Base-by-base conservation (phyloP, 2,113 vertebrate genomes). In the Paracyprichromis sp. region DNA sequence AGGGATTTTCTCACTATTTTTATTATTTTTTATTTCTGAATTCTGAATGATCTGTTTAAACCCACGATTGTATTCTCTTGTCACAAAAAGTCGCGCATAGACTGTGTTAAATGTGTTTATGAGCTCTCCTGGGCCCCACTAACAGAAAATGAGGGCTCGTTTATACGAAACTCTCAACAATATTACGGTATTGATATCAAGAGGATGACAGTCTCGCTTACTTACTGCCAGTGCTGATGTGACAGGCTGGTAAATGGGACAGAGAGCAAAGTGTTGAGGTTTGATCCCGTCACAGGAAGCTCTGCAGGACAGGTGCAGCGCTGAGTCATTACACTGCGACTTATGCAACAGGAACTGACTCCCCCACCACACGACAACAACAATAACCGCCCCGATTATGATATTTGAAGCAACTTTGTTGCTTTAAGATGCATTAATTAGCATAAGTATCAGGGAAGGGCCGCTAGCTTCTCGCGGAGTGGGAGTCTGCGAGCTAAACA, bases 281-380 rank as follows among this genome's bases (percentile, higher is more conserved):
- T 79, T 92, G 90, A 93, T 90, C 88, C 91, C 90, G 86, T 92
- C 86, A 87, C 50, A 88, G 84, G 83, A 84, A 38, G 91, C 92
- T 92, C 91, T 94, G 93, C 94, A 94, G 94, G 93, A 94, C 92
- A 94, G 94, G 94, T 95, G 94, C 94, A 93, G 92, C 93, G 96
- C 96, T 97, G 96, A 97, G 96, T 97, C 96, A 97, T 94, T 95
- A 93, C 92, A 88, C 92, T 89, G 90, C 88, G 87, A 94, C 94
- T 96, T 96, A 96, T 79, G 95, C 95, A 96, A 95, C 93, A 93
- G 87, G 88, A 92, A 90, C 90, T 82, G 92, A 91, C 89, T 91
- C 78, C 86, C 89, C 76, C 84, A 91, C 84, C 85, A 26, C 82
- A 89, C 80, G 54, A 66, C 47, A 71, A 87, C 54, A 83, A 88